phyloP scores from a whole-genome alignment of 2,113 vertebrate genomes.

The Carassius carassius region DNA sequence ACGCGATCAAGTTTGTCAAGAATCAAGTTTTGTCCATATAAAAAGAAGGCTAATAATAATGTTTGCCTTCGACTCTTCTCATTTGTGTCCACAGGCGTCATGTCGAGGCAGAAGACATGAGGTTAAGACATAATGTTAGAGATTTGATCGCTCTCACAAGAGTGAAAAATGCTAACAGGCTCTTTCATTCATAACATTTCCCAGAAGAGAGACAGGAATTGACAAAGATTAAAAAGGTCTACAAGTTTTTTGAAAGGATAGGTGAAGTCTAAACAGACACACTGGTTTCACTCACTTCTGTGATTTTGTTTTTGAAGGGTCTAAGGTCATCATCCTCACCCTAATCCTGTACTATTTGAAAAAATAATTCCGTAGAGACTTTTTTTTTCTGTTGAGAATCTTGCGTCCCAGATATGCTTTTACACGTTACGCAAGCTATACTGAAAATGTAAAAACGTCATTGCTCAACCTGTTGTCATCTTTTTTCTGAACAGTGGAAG shows the following conservation, averaged over 20 bases:
- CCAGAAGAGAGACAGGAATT: conserved; percentile 50
- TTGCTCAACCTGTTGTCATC: not conserved
- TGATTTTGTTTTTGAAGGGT: not conserved
- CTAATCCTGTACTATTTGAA: not conserved
- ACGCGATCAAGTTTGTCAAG: too few relatives aligned
- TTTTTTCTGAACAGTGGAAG: conserved; percentile 59
- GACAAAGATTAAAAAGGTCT: conserved; percentile 41
- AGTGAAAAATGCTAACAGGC: conserved; percentile 58
- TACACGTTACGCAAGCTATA: not conserved
- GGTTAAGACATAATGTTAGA: conserved; percentile 59
- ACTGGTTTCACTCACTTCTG: not conserved
- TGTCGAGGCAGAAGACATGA: conserved; percentile 68
- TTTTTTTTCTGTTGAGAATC: not conserved
- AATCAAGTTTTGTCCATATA: too few relatives aligned
- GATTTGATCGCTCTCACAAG: conserved; percentile 69
- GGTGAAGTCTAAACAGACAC: conserved; percentile 55
- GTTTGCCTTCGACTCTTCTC: too few relatives aligned
- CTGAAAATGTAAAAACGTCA: not conserved
- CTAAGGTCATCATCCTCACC: not conserved
- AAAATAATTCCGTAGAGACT: too few relatives aligned
- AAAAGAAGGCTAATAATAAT: too few relatives aligned
- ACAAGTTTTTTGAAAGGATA: conserved; percentile 64
- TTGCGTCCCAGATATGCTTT: not conserved
- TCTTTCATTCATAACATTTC: conserved; percentile 66
- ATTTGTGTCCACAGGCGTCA: too few relatives aligned